Percentiles rank a stretch among this genome's conserved stretches.
These are phyloP conservation scores for Hyalella azteca DNA, from an alignment of 2,888 invertebrate genomes.

Conservation along the genomic window DNA sequence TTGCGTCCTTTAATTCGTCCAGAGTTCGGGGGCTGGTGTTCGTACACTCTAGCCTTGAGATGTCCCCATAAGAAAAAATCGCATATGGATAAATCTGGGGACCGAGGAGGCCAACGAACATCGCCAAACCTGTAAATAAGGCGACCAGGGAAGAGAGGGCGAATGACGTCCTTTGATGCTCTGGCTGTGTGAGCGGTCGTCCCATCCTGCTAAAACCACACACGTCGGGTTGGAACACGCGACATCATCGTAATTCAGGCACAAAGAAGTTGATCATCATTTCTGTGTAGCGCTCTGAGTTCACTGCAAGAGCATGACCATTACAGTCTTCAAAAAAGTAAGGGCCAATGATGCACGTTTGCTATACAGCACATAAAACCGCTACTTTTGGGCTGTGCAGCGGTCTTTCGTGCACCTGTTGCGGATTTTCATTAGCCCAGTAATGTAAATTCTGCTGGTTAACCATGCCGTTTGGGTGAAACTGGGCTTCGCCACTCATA, in stretches of 20 bases:
- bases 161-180: no score
- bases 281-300: slow-evolving; percentile 10
- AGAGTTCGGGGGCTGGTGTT: no score
- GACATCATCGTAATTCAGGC: slow-evolving; percentile 23
- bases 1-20: no score
- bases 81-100: no score
- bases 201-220: slow-evolving; percentile 37
- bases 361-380: background rate
- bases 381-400: slow-evolving; percentile 4
- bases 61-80: no score
- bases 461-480: slow-evolving; percentile 13
- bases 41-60: no score
- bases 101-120: no score
- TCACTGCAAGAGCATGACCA: background rate
- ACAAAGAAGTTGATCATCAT: slow-evolving; percentile 29
- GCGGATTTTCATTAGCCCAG: slow-evolving; percentile 36
- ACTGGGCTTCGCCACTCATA: slow-evolving; percentile 19
- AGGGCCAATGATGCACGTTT: slow-evolving; percentile 17
- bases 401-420: slow-evolving; percentile 22
- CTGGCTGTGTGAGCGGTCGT: slow-evolving; percentile 22
- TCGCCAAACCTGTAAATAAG: no score
- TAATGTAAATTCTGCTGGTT: no score
- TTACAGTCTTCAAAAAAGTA: background rate
- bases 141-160: no score
- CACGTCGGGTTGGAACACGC: slow-evolving; percentile 8